Percentiles rank a stretch among this genome's conserved stretches.
Evolutionary conservation across 2,113 vertebrate species (phyloP).

Genomic region (Talpa occidentalis): DNA sequence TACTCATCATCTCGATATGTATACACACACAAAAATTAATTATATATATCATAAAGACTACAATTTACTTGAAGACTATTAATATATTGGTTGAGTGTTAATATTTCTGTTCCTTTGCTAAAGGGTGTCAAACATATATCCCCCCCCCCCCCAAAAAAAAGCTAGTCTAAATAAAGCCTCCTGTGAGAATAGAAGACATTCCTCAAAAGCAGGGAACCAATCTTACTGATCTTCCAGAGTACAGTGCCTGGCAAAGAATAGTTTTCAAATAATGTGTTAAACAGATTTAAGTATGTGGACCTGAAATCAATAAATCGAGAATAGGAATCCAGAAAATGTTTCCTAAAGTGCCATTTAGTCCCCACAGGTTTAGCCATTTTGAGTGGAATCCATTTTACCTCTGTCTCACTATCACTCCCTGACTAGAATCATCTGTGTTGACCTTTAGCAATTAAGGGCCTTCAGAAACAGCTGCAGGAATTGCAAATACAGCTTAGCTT

Average conservation of each 20-base stretch:
- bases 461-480: neutral
- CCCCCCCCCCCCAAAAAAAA: neutral
- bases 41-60: neutral
- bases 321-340: slow-evolving; percentile 14
- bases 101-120: neutral
- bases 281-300: slow-evolving; percentile 18
- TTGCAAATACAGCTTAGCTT: slow-evolving; percentile 1
- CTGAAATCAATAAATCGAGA: slow-evolving; percentile 38
- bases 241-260: neutral
- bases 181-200: slow-evolving; percentile 7
- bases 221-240: neutral
- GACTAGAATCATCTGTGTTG: neutral
- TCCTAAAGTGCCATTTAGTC: neutral
- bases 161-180: neutral
- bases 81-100: neutral
- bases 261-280: slow-evolving; percentile 32
- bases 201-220: slow-evolving; percentile 1
- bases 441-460: neutral
- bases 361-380: neutral
- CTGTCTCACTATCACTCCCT: neutral
- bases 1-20: neutral
- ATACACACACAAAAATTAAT: neutral
- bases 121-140: neutral
- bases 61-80: neutral
- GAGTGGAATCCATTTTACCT: neutral